Evolutionary conservation across 2,113 vertebrate genomes (phyloP), one percentile per base, ranked within the genome.

Genomic region (Leptodactylus fuscus): DNA sequence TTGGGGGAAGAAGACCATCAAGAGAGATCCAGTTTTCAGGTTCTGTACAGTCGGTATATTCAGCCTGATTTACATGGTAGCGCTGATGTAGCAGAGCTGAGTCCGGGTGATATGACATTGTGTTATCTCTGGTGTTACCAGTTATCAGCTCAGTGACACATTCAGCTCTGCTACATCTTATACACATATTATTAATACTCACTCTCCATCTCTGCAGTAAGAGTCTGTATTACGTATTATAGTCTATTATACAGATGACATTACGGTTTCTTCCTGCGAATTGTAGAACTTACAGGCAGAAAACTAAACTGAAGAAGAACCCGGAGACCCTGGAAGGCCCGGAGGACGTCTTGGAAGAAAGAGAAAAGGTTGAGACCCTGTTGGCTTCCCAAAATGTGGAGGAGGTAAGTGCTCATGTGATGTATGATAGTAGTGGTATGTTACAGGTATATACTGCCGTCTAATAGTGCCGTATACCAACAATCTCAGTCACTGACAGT

Each of bases 321-420:
- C 92, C 89, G 15, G 95, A 97, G 7, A 93, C 91, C 1, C 92
- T 88, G 81, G 93, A 93, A 6, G 96, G 97, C 55, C 91, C 95
- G 49, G 94, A 95, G 79, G 97, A 97, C 0, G 94, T 98, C 16
- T 91, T 88, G 84, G 90, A 87, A 1, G 97, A 98, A 92, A 93
- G 95, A 88, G 90, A 90, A 7, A 71, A 94, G 49, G 93, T 94
- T 71, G 92, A 92, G 32, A 91, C 89, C 0, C 90, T 90, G 0
- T 32, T 93, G 71, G 87, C 73, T 8, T 88, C 91, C 22, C 88
- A 87, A 74, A 89, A 92, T 76, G 90, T 87, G 44, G 91, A 94
- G 0, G 94, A 97, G 95, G 96, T 96, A 83, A 87, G 0, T 15
- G 10, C 24, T 58, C 55, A 53, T 62, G 6, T 0, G 0, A 6